Conservation (phyloP, 2,888 invertebrate genomes). For the Eucera pruinosa region DNA sequence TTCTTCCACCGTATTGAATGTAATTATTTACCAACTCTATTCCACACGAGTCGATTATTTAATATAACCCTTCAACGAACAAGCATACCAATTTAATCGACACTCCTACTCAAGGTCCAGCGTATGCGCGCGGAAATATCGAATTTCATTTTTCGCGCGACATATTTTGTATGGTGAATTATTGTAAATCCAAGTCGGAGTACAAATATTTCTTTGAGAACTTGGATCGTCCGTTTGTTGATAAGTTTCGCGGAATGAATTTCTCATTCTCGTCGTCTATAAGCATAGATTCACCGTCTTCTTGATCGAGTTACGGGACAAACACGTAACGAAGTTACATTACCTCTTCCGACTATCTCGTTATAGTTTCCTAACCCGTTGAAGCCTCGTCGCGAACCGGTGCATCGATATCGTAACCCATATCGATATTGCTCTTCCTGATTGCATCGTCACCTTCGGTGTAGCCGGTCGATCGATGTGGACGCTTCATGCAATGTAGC, state of each 20-base stretch:
- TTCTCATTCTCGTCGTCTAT: not conserved
- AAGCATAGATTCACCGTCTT: constrained; percentile 5
- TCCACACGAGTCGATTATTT: too few species aligned
- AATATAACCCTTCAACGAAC: too few species aligned
- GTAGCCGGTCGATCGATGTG: not conserved
- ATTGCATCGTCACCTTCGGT: constrained; percentile 28
- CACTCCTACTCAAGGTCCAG: too few species aligned
- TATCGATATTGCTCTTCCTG: constrained; percentile 36
- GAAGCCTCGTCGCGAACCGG: constrained; percentile 25
- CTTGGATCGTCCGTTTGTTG: too few species aligned
- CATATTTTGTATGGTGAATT: too few species aligned
- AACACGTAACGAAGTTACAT: constrained; percentile 36
- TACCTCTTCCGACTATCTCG: constrained; percentile 27
- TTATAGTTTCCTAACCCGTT: constrained; percentile 47
- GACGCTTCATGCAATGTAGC: constrained; percentile 15
- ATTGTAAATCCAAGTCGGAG: too few species aligned
- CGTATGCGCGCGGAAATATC: too few species aligned
- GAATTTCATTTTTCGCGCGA: too few species aligned
- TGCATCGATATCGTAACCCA: constrained; percentile 37
- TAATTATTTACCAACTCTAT: too few species aligned
- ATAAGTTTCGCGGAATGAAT: not conserved
- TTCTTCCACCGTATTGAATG: too few species aligned
- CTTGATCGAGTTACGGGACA: constrained; percentile 24
- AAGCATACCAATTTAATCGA: too few species aligned
- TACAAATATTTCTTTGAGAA: too few species aligned